Base-by-base conservation (phyloP, 2,797 vertebrate species). In the Coracias cyanogaster region DNA sequence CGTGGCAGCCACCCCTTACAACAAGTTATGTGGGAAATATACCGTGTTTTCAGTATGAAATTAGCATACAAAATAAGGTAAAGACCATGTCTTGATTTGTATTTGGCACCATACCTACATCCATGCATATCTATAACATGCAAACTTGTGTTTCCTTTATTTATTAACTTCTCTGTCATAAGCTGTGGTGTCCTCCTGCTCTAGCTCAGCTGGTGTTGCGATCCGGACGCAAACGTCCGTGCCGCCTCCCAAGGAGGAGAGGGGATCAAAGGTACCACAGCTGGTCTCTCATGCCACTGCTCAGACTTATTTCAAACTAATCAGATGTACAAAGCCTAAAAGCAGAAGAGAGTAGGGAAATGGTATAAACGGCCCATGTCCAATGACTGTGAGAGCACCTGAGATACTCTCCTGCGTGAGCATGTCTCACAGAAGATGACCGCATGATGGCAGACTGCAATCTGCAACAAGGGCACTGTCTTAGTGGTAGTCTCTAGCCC, bases 41-140 rank as follows among this genome's bases (percentile, higher is more conserved):
- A 28, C 1, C 3, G 0, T 97, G 97, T 18, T 90, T 97, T 41
- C 4, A 20, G 48, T 98, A 97, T 58, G 73, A 96, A 91, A 85
- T 98, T 24, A 62, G 16, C 48, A 91, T 97, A 94, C 54, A 43
- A 91, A 79, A 79, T 17, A 93, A 95, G 77, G 96, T 96, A 96
- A 94, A 89, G 86, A 7, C 2, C 29, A 49, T 19, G 15, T 82
- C 3, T 51, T 82, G 12, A 4, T 60, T 73, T 81, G 15, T 10
- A 45, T 78, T 67, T 88, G 49, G 12, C 26, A 61, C 21, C 6
- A 0, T 62, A 48, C 2, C 28, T 89, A 13, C 3, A 3, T 19
- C 45, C 12, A 15, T 26, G 17, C 4, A 10, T 46, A 48, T 31
- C 33, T 55, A 11, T 37, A 71, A 79, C 2, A 2, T 26, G 15